A percentile compares a stretch with the other conserved stretches of the same genome.
phyloP scores from a whole-genome alignment of 1,140 invertebrate species.

The Temnothorax curvispinosus region DNA sequence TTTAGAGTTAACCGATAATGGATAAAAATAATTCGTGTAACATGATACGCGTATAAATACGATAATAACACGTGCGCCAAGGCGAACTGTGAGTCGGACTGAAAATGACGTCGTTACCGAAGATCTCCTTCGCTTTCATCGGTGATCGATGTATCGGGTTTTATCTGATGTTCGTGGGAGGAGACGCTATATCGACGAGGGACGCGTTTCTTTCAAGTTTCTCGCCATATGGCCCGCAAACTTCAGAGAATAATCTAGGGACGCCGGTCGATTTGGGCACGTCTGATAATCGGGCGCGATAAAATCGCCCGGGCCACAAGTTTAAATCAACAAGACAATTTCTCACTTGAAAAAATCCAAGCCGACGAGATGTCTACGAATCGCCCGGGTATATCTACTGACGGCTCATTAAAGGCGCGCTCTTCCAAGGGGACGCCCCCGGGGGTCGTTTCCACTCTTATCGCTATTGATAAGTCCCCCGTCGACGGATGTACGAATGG shows the following conservation, averaged over 20 bases:
- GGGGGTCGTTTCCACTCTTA: slow-evolving; percentile 43
- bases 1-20: slow-evolving; percentile 59
- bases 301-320: slow-evolving; percentile 32
- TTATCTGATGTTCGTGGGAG: slow-evolving; percentile 49
- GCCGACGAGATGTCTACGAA: slow-evolving; percentile 48
- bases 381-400: slow-evolving; percentile 44
- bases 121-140: neutral
- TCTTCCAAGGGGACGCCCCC: neutral
- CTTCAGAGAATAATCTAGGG: slow-evolving; percentile 32
- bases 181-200: neutral
- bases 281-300: slow-evolving; percentile 60
- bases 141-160: slow-evolving; percentile 26
- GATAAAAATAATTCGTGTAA: slow-evolving; percentile 68
- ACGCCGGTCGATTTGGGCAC: slow-evolving; percentile 11
- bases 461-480: slow-evolving; percentile 56
- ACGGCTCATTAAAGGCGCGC: slow-evolving; percentile 27
- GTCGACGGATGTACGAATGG: slow-evolving; percentile 38
- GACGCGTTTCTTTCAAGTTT: slow-evolving; percentile 19
- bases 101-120: slow-evolving; percentile 16
- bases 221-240: slow-evolving; percentile 18
- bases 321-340: slow-evolving; percentile 66
- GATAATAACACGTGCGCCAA: slow-evolving; percentile 53
- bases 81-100: neutral
- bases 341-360: slow-evolving; percentile 57
- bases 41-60: slow-evolving; percentile 40